phyloP scores from a whole-genome alignment of 2,797 vertebrate genomes.

The Pseudopleuronectes americanus region DNA sequence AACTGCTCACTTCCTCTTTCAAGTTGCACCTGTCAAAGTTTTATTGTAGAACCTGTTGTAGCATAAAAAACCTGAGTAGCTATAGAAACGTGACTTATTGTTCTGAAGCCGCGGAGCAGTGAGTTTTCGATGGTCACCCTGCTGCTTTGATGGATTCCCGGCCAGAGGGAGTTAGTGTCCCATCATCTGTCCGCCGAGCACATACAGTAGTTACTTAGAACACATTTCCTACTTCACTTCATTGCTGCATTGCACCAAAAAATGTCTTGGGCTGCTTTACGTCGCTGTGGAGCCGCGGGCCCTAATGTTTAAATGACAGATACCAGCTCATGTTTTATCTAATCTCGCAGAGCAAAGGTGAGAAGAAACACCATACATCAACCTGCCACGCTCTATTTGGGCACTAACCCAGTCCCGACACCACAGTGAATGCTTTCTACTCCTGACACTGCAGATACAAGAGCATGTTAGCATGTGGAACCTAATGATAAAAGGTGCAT shows the following conservation, averaged over 20 bases:
- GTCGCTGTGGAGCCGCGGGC: conserved; percentile 16
- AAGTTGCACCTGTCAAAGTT: not conserved
- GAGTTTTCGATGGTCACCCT: not conserved
- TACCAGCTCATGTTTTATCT: conserved; percentile 73
- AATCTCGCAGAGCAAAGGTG: conserved; percentile 69
- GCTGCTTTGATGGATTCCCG: conserved; percentile 8
- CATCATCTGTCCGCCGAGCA: conserved; percentile 35
- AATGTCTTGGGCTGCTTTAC: conserved; percentile 40
- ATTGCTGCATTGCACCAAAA: conserved; percentile 80
- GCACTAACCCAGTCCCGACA: conserved; percentile 36
- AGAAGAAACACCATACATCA: conserved; percentile 75
- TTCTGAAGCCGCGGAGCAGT: conserved; percentile 5
- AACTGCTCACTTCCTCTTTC: not conserved
- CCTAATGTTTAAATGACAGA: conserved; percentile 54
- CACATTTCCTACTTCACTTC: conserved; percentile 55
- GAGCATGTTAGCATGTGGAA: not conserved
- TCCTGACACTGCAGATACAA: conserved; percentile 26
- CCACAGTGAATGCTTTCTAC: conserved; percentile 3
- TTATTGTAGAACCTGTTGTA: not conserved
- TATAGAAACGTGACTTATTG: not conserved
- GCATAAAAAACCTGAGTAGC: not conserved
- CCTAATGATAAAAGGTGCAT: not conserved
- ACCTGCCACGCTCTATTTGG: conserved; percentile 60
- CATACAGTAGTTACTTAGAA: conserved; percentile 59
- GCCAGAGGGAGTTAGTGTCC: conserved; percentile 28